Evolutionary conservation across 23 tunicate genomes (phyloP), one percentile per base, ranked within the genome.

Genomic region (Clavelina lepadiformis): DNA sequence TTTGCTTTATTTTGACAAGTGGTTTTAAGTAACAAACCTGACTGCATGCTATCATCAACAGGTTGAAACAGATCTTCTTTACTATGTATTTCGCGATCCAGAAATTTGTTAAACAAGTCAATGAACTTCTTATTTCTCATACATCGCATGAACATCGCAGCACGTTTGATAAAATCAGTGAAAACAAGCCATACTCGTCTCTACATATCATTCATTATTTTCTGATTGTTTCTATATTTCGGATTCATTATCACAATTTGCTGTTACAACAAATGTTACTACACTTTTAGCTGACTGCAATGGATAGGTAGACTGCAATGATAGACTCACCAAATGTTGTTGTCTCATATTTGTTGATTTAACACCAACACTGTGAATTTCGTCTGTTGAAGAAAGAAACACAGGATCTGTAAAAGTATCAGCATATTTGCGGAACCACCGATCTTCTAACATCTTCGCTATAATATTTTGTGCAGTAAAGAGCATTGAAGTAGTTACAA

Each of bases 381-480:
- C 73, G 34, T 68, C 73, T 19, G 28, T 45, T 5, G 71, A 7
- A n/a, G 28, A 24, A 2, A 20, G 51, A 31, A 68, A 68, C 44
- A 68, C 51, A 1, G 80, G 36, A 28, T 76, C 83, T 31, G 58
- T 35, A 38, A 84, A 84, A 18, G 93, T 84, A 29, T 60, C 68
- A 2, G 83, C 78, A 33, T 84, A 84, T 56, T 61, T 84, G 26
- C 69, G 61, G 31, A 76, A 84, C 93, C 93, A 84, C 6, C 75
- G 63, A 18, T 71, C 71, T 51, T 84, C 93, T 20, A 84, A 51
- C n/a, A 41, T 50, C 31, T 71, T 69, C 20, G 68, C 78, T 8
- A 84, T 63, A 7, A 61, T 73, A 5, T 69, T 1, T 53, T 76
- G 93, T 2, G 93, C 93, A 3, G 65, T 23, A 31, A 60, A 73